phyloP scores from a whole-genome alignment of 2,888 invertebrate genomes.

The Hypomecis punctinalis region DNA sequence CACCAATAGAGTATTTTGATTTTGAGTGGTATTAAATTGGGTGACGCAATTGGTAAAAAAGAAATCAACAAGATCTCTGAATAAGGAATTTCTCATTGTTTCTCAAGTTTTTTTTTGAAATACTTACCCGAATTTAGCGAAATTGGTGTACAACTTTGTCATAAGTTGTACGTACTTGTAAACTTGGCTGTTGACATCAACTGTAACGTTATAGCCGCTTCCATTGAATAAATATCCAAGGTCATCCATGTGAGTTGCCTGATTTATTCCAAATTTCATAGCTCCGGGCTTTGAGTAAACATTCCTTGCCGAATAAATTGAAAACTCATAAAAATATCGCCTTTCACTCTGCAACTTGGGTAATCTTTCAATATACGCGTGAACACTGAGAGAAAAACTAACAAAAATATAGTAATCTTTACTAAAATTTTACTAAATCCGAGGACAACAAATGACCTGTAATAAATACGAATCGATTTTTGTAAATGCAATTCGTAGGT shows the following conservation, averaged over 20 bases:
- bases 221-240: conserved; percentile 31
- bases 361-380: conserved; percentile 24
- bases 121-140: conserved; percentile 54
- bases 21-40: too few species aligned
- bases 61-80: too few species aligned
- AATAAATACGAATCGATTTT: too few species aligned
- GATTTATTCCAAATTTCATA: conserved; percentile 25
- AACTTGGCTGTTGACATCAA: conserved; percentile 16
- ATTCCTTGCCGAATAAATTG: conserved; percentile 29
- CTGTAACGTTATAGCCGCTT: conserved; percentile 13
- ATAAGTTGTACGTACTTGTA: conserved; percentile 30
- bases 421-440: too few species aligned
- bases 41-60: too few species aligned
- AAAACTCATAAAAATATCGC: conserved; percentile 31
- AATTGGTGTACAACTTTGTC: conserved; percentile 45
- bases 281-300: conserved; percentile 21
- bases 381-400: too few species aligned
- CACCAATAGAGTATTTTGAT: too few species aligned
- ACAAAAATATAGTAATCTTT: too few species aligned
- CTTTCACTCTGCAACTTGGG: conserved; percentile 8
- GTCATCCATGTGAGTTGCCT: conserved; percentile 34
- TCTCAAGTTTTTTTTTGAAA: too few species aligned
- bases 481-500: too few species aligned
- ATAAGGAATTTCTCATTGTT: too few species aligned
- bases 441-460: too few species aligned